Conservation (phyloP, 1,140 invertebrate genomes). For the Halyomorpha halys region DNA sequence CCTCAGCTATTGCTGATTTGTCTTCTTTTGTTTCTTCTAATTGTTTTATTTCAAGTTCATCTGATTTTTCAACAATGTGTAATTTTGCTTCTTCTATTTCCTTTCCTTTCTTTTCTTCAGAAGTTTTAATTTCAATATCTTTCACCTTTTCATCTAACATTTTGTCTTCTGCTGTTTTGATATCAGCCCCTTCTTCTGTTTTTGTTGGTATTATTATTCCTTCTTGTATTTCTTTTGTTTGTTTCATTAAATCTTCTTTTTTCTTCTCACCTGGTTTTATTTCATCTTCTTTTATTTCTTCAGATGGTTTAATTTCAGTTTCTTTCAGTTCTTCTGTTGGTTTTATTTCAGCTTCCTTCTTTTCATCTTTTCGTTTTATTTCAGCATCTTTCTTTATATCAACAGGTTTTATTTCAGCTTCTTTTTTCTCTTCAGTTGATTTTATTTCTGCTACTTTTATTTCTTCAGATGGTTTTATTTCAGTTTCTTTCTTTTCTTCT, state of each 20-base stretch:
- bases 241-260: neutral
- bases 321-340: neutral
- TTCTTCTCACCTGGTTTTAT: neutral
- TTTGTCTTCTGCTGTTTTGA: neutral
- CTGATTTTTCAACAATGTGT: neutral
- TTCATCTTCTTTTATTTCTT: neutral
- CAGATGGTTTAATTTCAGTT: neutral
- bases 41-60: slow-evolving; percentile 1
- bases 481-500: slow-evolving; percentile 9
- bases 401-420: neutral
- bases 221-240: neutral
- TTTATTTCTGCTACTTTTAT: neutral
- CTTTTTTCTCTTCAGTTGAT: neutral
- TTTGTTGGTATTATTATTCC: neutral
- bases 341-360: slow-evolving; percentile 1
- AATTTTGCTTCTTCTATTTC: neutral
- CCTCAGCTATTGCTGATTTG: neutral
- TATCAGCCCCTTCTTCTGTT: neutral
- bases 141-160: neutral
- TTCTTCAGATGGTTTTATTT: neutral
- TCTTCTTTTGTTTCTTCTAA: neutral
- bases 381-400: neutral
- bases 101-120: neutral
- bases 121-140: neutral
- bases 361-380: neutral